Base-by-base conservation (phyloP, 2,888 invertebrate species). In the Nymphalis c-album region DNA sequence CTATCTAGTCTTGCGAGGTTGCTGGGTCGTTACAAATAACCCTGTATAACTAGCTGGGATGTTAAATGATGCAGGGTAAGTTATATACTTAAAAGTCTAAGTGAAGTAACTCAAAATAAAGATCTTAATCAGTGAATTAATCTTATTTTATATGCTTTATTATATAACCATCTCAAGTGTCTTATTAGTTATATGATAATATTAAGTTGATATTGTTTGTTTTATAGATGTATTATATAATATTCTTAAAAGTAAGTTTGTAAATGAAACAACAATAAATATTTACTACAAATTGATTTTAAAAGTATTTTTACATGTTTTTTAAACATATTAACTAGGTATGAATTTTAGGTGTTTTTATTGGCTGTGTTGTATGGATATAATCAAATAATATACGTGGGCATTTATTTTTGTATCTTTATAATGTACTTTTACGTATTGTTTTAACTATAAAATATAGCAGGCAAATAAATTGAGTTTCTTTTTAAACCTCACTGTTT, bases 401-500 rank as follows among this genome's bases (percentile, higher is more conserved):
- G 55, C 31, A 55, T 55, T 55, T 55, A 55, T 55, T 55, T 55
- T 55, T 55, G 31, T 55, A 55, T 55, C 35, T 55, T 55, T 55
- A 31, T 35, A 31, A 18, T 55, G 55, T 31, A 55, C 16, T n/a
- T 8, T 16, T 20, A n/a, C 7, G 10, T 40, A n/a, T 22, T 64
- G 50, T 50, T 13, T 58, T 13, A 26, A 35, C 13, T 31, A 18
- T 26, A 46, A 16, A 35, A 22, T 26, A 55, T 35, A 55, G 31
- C 17, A n/a, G 31, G 31, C 17, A 31, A 31, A n/a, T 26, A 20
- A 10, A n/a, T n/a, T n/a, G 2, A 8, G 35, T 7, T 55, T 55
- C 31, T 26, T 53, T 53, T 26, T 17, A 26, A 20, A 22, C 8
- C 3, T 13, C 13, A 3, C 10, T 40, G 1, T 40, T 40, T 3